Evolutionary conservation across 2,888 invertebrate species (phyloP).

Genomic region (Diplazon laetatorius): DNA sequence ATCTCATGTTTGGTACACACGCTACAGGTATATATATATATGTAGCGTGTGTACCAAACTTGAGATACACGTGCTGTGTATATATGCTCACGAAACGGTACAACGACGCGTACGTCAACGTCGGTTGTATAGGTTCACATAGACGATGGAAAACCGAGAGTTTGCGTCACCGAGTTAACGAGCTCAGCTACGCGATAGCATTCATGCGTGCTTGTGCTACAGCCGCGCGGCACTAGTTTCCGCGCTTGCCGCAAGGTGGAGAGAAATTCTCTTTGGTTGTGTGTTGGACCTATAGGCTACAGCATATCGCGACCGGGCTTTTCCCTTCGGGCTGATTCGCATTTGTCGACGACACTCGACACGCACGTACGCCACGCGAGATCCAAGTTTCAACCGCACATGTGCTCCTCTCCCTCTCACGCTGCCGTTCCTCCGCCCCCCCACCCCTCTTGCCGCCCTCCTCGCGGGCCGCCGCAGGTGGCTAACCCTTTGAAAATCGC

Average conservation of each 20-base stretch:
- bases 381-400: slow-evolving; percentile 60
- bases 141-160: slow-evolving; percentile 40
- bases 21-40: too few relatives aligned
- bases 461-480: neutral
- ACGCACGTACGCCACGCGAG: slow-evolving; percentile 61
- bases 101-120: neutral
- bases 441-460: neutral
- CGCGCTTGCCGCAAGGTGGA: slow-evolving; percentile 12
- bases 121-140: neutral
- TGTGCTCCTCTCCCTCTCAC: slow-evolving; percentile 10
- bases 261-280: slow-evolving; percentile 10
- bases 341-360: slow-evolving; percentile 64
- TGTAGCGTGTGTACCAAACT: slow-evolving; percentile 9
- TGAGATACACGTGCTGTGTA: slow-evolving; percentile 9
- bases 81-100: slow-evolving; percentile 6
- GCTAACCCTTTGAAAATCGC: slow-evolving; percentile 26
- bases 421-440: neutral
- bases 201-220: slow-evolving; percentile 45
- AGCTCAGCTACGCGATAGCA: slow-evolving; percentile 54
- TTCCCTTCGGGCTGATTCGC: slow-evolving; percentile 61
- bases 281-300: slow-evolving; percentile 12
- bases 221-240: neutral
- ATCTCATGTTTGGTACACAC: too few relatives aligned
- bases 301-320: slow-evolving; percentile 4
- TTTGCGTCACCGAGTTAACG: slow-evolving; percentile 61